These are phyloP conservation scores for Drosophila truncata DNA, from an alignment of 1,140 invertebrate species.

Conservation along the genomic window DNA sequence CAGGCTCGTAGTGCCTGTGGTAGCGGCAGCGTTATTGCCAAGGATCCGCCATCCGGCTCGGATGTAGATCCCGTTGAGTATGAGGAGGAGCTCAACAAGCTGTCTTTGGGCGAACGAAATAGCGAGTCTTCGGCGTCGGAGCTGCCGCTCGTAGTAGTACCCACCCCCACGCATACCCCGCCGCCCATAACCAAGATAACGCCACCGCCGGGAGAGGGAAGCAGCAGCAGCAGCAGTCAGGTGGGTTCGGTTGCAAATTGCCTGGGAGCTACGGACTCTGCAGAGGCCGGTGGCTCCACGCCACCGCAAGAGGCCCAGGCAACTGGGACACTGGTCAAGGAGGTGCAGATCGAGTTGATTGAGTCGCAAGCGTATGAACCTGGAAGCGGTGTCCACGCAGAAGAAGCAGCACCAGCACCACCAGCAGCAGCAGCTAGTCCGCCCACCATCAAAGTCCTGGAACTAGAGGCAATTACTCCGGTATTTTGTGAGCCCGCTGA, in stretches of 20 bases:
- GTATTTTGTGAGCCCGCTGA: not conserved
- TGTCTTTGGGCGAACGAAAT: slow-evolving; percentile 51
- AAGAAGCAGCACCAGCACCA: slow-evolving; percentile 13
- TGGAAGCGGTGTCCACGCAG: not conserved
- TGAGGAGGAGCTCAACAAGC: slow-evolving; percentile 58
- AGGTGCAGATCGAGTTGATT: slow-evolving; percentile 77
- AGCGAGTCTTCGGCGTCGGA: slow-evolving; percentile 53
- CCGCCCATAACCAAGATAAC: slow-evolving; percentile 64
- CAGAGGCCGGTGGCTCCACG: not conserved
- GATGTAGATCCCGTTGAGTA: slow-evolving; percentile 46
- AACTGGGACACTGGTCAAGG: slow-evolving; percentile 46
- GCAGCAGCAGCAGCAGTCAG: slow-evolving; percentile 6
- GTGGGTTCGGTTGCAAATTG: slow-evolving; percentile 7
- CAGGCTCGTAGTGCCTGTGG: slow-evolving; percentile 26
- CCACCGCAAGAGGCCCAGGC: slow-evolving; percentile 1
- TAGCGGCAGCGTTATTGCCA: slow-evolving; percentile 34
- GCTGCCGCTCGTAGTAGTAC: slow-evolving; percentile 32
- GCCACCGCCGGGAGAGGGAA: slow-evolving; percentile 46
- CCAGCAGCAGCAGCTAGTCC: slow-evolving; percentile 17
- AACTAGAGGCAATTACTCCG: slow-evolving; percentile 12
- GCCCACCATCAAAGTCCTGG: slow-evolving; percentile 60
- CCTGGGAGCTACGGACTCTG: not conserved
- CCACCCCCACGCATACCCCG: slow-evolving; percentile 47
- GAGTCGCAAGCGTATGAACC: slow-evolving; percentile 30
- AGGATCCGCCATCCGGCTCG: slow-evolving; percentile 51